Base-by-base conservation (phyloP, 2,797 vertebrate species). In the Gymnoscopelus microlampas region DNA sequence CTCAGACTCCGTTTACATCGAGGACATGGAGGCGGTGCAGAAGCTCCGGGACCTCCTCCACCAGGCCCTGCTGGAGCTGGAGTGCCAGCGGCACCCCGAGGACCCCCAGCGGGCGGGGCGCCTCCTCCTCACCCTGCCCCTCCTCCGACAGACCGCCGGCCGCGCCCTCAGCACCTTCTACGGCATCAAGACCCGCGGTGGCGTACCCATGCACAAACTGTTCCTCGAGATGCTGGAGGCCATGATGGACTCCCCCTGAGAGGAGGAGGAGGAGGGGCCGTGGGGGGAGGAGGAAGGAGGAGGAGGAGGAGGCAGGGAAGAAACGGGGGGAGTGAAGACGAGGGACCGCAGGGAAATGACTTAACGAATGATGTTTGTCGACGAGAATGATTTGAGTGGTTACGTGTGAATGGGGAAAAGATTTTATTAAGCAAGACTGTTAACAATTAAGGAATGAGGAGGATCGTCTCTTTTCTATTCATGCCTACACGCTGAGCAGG, bases 171-270 rank as follows among this genome's bases (percentile, higher is more conserved):
- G 94, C 81, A 96, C 96, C 62, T 97, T 97, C 92, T 96, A 97
- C 78, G 95, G 95, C 87, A 96, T 98, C 87, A 96, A 97, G 89
- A 94, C 95, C 82, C 96, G 96, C 3, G 96, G 96, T 29, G 95
- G 96, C 5, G 95, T 97, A 60, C 96, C 96, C 88, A 97, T 97
- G 96, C 96, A 98, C 93, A 98, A 97, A 95, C 93, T 98, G 66
- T 98, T 98, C 87, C 85, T 98, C 87, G 96, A 98, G 92, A 98
- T 98, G 96, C 92, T 98, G 70, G 96, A 98, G 91, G 96, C 96
- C 91, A 97, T 97, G 96, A 98, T 98, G 96, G 96, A 97, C 92
- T 97, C 94, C 29, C 94, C 94, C 23, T 95, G 85, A 84, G 80
- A 14, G 47, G 51, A 65, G 9, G 29, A 32, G 14, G 49, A 32